Percentiles rank a stretch among this genome's conserved stretches.
Evolutionary conservation across 2,797 vertebrate species (phyloP).

Genomic region (Thamnophis elegans): DNA sequence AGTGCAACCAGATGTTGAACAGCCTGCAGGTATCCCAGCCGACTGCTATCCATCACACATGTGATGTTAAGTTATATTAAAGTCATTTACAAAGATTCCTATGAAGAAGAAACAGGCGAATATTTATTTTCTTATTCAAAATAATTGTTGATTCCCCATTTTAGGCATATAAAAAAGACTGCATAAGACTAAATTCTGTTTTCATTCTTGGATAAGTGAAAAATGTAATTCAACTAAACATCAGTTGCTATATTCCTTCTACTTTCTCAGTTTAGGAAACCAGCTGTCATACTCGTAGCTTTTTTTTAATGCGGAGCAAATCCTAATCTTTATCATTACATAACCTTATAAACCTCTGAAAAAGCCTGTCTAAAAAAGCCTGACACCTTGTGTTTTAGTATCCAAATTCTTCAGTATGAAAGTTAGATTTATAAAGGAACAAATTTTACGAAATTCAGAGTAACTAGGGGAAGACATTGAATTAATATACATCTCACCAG

Average conservation of each 20-base stretch:
- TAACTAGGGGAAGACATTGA: neutral
- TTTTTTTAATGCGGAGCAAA: neutral
- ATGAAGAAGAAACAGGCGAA: neutral
- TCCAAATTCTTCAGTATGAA: neutral
- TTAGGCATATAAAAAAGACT: neutral
- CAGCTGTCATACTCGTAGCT: neutral
- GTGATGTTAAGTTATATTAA: neutral
- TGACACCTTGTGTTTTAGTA: neutral
- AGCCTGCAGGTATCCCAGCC: neutral
- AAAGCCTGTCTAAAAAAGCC: neutral
- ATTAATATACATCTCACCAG: neutral
- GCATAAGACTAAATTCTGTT: neutral
- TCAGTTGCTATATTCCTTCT: neutral
- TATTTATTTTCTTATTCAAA: neutral
- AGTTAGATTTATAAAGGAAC: neutral
- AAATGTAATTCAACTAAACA: neutral
- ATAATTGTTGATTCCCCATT: neutral
- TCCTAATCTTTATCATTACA: neutral
- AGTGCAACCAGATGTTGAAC: neutral
- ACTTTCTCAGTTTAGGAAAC: neutral
- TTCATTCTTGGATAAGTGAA: neutral
- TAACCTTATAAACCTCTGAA: neutral
- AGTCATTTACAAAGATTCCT: neutral
- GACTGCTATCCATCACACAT: neutral
- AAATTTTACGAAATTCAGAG: neutral